These are phyloP conservation scores for Cuniculus paca DNA, from an alignment of 2,797 vertebrate species.

Conservation along the genomic window DNA sequence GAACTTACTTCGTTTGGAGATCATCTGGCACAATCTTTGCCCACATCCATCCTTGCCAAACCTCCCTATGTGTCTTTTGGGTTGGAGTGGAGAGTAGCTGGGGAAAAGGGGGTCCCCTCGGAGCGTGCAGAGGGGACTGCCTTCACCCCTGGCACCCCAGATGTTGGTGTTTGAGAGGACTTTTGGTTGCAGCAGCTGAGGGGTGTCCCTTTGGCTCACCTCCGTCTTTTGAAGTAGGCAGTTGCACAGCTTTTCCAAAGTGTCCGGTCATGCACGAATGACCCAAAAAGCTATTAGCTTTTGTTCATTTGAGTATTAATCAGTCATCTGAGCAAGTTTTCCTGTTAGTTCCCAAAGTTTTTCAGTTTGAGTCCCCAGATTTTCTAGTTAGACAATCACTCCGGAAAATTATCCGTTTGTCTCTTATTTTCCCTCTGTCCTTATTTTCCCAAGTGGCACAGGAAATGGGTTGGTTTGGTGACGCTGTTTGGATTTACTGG, in stretches of 20 bases:
- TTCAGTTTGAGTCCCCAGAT: neutral
- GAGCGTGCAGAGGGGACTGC: neutral
- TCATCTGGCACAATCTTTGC: constrained; percentile 70
- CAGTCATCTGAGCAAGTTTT: constrained; percentile 59
- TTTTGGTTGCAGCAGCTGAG: neutral
- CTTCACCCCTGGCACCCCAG: neutral
- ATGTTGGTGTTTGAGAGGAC: neutral
- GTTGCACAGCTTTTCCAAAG: constrained; percentile 50
- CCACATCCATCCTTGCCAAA: neutral
- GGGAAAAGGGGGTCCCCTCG: neutral
- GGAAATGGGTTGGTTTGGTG: constrained; percentile 48
- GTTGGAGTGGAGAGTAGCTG: constrained; percentile 24
- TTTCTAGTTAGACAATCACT: constrained; percentile 81
- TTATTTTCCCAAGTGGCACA: constrained; percentile 49
- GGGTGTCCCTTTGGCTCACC: neutral
- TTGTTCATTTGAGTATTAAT: constrained; percentile 21
- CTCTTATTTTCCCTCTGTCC: neutral
- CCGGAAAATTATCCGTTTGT: constrained; percentile 32
- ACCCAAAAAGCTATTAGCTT: constrained; percentile 32
- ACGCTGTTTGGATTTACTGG: constrained; percentile 55
- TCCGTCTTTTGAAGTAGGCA: constrained; percentile 50
- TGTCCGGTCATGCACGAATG: constrained; percentile 19
- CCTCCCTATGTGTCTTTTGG: constrained; percentile 3
- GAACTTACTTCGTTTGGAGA: constrained; percentile 47
- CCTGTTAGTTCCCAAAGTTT: constrained; percentile 16